Percentiles rank a stretch among this genome's conserved stretches.
These are phyloP conservation scores for Thripadectes ignobilis DNA, from an alignment of 2,797 vertebrate genomes.

Conservation along the genomic window DNA sequence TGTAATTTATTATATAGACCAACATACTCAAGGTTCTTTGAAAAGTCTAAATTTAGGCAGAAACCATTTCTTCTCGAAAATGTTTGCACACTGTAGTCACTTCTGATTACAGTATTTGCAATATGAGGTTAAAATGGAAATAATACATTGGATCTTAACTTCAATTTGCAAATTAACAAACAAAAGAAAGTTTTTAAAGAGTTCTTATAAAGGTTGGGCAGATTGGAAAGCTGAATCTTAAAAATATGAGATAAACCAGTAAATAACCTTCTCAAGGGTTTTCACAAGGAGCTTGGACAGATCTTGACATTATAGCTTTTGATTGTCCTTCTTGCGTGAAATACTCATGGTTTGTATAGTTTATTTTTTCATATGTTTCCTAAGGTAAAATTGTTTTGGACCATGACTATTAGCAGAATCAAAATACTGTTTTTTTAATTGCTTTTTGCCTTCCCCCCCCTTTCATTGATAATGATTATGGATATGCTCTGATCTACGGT, in stretches of 20 bases:
- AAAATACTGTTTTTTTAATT: neutral
- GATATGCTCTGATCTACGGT: neutral
- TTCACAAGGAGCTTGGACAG: neutral
- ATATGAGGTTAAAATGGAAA: neutral
- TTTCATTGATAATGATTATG: neutral
- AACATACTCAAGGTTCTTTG: neutral
- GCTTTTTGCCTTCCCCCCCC: neutral
- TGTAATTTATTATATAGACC: conserved; percentile 15
- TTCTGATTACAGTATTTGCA: neutral
- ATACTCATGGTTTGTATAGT: neutral
- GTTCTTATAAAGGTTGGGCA: neutral
- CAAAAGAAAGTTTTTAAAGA: neutral
- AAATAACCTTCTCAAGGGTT: neutral
- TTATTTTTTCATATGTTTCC: neutral
- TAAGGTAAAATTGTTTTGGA: neutral
- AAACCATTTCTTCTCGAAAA: neutral
- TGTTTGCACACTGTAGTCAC: neutral
- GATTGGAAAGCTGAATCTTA: neutral
- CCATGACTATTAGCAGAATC: neutral
- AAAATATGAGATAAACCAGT: neutral
- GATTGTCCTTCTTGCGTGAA: neutral
- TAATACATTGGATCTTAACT: neutral
- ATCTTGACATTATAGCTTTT: neutral
- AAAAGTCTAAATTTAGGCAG: neutral
- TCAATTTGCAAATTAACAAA: neutral